Base-by-base conservation (phyloP, 2,113 vertebrate species). In the Nothobranchius kuhntae region DNA sequence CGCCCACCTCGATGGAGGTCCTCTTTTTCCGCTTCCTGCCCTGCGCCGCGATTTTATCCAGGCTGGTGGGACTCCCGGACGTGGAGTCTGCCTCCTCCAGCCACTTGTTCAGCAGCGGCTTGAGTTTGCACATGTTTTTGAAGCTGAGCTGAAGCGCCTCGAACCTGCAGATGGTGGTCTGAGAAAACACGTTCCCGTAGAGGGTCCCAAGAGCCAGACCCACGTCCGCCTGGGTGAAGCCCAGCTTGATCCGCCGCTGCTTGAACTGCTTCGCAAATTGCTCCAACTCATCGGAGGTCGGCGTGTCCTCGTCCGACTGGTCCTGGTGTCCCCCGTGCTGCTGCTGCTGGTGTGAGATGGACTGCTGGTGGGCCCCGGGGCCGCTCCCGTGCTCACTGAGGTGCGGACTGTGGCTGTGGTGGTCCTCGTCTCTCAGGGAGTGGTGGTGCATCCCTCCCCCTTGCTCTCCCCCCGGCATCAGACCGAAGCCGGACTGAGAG, bases 91-190 rank as follows among this genome's bases (percentile, higher is more conserved):
- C 96, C 93, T 98, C 97, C 92, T 99, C 97, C 92, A 99, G 93
- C 97, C 97, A 99, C 96, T 98, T 99, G 95, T 98, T 98, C 91
- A 99, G 93, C 93, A 99, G 86, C 82, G 97, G 97, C 92, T 98
- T 98, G 85, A 98, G 96, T 94, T 98, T 99, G 87, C 97, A 98
- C 97, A 98, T 98, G 95, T 99, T 99, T 87, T 99, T 98, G 94
- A 99, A 99, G 95, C 97, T 98, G 48, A 99, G 95, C 86, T 99
- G 97, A 78, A 99, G 95, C 86, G 97, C 97, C 93, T 99, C 97
- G 92, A 99, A 99, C 92, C 97, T 94, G 92, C 97, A 99, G 92
- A 99, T 99, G 88, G 97, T 99, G 90, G 97, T 98, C 93, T 98
- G 96, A 64, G 97, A 99, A 90, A 98, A 99, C 62, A 99, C 97